Base-by-base conservation (phyloP, 2,888 invertebrate genomes). In the Ormyrus nitidulus region DNA sequence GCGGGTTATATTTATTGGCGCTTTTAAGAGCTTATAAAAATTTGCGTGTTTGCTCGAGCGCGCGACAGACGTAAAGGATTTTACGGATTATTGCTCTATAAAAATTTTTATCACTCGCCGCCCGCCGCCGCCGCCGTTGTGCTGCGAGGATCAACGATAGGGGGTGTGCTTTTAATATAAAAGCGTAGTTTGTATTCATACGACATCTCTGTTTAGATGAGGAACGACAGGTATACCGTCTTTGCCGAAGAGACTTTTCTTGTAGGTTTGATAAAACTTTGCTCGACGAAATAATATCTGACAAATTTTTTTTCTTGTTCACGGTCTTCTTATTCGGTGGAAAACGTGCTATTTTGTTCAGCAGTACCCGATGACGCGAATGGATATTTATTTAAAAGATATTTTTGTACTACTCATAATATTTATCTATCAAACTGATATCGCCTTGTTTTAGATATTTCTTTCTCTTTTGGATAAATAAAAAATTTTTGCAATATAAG, bases 11-110 rank as follows among this genome's bases (percentile, higher is more conserved):
- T 62, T 62, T 72, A 53, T 58, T 61, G 53, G 61, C 71, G 53
- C 72, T 61, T 61, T 71, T 61, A 71, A 61, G 72, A 62, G 72
- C 62, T 53, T 59, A 4, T 62, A 62, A 72, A 62, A 72, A 62
- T 62, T 62, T 62, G 53, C 62, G n/a, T 44, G n/a, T n/a, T 19
- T 19, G 19, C 19, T 19, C 19, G 19, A 19, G 19, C 19, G 19
- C 19, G 44, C 19, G 13, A 1, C 13, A 46, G 13, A 11, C 53
- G 19, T 72, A 62, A 71, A 71, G 10, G 71, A 71, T 34, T 59
- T 61, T 71, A 44, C 58, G 59, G 19, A 51, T 71, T 51, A 61
- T 61, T 49, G 59, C 59, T 48, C 34, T 51, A 44, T 59, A 71
- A 71, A 71, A 19, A 71, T 6, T 71, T 71, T 71, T 71, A 71